Conservation (phyloP, 1,140 invertebrate genomes). For the Panagrolaimus sp. region DNA sequence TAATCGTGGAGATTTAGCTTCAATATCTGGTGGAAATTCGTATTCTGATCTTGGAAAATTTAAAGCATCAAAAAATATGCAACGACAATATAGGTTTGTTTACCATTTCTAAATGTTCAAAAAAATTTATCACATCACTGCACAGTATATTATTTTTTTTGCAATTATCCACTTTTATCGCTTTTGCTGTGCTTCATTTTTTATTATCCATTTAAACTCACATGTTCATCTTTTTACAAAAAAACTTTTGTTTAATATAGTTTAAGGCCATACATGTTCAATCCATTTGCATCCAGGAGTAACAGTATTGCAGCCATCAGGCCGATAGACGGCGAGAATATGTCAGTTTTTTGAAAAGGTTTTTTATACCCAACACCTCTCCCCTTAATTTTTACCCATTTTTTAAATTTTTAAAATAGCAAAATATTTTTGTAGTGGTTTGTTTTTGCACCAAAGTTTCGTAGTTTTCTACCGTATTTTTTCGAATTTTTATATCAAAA, state of each 20-base stretch:
- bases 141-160: too few relatives aligned
- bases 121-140: neutral
- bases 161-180: too few relatives aligned
- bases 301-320: constrained; percentile 3
- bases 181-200: too few relatives aligned
- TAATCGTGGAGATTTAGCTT: constrained; percentile 18
- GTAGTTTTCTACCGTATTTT: neutral
- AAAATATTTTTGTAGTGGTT: neutral
- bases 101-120: neutral
- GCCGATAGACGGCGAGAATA: constrained; percentile 1
- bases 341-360: neutral
- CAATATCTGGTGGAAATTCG: neutral
- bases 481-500: neutral
- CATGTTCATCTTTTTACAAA: too few relatives aligned
- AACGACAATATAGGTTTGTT: constrained; percentile 5
- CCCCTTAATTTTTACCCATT: too few relatives aligned
- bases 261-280: neutral
- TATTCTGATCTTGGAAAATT: constrained; percentile 5
- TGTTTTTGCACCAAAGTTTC: neutral
- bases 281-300: constrained; percentile 5
- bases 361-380: too few relatives aligned
- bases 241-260: too few relatives aligned
- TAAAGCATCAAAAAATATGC: constrained; percentile 1
- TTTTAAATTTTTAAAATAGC: too few relatives aligned
- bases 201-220: too few relatives aligned